Percentiles rank a stretch among this genome's conserved stretches.
Evolutionary conservation across 2,888 invertebrate species (phyloP).

Genomic region (Athalia cordata): DNA sequence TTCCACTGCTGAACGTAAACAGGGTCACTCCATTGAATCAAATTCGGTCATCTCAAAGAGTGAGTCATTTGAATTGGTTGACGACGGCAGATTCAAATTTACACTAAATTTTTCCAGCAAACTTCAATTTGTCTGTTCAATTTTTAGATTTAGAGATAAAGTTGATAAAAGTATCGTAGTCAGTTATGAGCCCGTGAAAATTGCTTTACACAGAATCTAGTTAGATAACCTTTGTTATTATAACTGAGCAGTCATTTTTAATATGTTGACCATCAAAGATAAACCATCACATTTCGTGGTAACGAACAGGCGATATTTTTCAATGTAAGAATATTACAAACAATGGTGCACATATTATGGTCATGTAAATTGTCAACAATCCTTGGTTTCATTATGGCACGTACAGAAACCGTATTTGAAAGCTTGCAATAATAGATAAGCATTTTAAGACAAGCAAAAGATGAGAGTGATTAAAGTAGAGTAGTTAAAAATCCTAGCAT

Average conservation of each 20-base stretch:
- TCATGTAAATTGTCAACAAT: background rate
- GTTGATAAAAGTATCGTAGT: background rate
- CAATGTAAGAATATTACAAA: background rate
- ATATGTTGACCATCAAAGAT: conserved; percentile 23
- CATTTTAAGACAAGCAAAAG: conserved; percentile 32
- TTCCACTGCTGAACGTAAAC: background rate
- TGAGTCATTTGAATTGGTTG: background rate
- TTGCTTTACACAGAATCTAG: conserved; percentile 12
- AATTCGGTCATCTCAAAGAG: too few species aligned
- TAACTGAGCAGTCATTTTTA: conserved; percentile 16
- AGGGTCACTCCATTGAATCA: too few species aligned
- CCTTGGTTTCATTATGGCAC: background rate
- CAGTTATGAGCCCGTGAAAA: conserved; percentile 11
- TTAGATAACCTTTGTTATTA: conserved; percentile 25
- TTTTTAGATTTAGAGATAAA: conserved; percentile 27
- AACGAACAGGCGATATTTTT: conserved; percentile 22
- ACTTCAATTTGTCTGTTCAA: conserved; percentile 24
- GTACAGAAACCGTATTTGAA: conserved; percentile 15
- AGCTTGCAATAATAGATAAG: conserved; percentile 41
- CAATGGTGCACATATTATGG: background rate
- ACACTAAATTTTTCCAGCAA: background rate
- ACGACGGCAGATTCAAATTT: background rate
- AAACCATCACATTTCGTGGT: conserved; percentile 8
- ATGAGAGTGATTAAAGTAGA: conserved; percentile 36
- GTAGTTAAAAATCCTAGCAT: conserved; percentile 37